These are phyloP conservation scores for Dromiciops gliroides DNA, from an alignment of 2,113 vertebrate species.

Conservation along the genomic window DNA sequence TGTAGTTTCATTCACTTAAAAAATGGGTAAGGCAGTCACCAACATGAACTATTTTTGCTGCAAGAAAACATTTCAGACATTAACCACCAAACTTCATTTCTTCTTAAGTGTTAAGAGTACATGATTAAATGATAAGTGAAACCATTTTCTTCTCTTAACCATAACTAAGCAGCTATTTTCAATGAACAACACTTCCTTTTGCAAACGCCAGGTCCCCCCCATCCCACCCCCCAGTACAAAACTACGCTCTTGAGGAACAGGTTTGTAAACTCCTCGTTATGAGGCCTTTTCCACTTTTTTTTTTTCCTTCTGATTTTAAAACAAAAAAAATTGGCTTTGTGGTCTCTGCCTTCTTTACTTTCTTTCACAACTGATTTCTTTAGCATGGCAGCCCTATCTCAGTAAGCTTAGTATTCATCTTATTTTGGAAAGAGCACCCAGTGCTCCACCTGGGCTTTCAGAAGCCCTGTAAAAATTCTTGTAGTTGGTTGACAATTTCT, in stretches of 20 bases:
- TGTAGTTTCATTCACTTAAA: slow-evolving; percentile 58
- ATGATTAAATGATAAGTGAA: slow-evolving; percentile 66
- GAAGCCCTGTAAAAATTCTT: slow-evolving; percentile 94
- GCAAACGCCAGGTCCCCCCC: slow-evolving; percentile 53
- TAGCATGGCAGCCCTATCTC: slow-evolving; percentile 62
- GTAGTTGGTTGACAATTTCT: slow-evolving; percentile 94
- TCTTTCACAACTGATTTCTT: slow-evolving; percentile 60
- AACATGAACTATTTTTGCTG: slow-evolving; percentile 62
- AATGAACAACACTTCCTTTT: slow-evolving; percentile 54
- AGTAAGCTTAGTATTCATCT: slow-evolving; percentile 22
- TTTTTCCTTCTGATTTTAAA: slow-evolving; percentile 62
- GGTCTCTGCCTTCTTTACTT: slow-evolving; percentile 66
- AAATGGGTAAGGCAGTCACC: slow-evolving; percentile 65
- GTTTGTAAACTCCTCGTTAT: slow-evolving; percentile 67
- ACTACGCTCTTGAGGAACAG: slow-evolving; percentile 77
- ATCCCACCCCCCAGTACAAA: slow-evolving; percentile 68
- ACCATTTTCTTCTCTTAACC: slow-evolving; percentile 64
- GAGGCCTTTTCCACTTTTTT: slow-evolving; percentile 71
- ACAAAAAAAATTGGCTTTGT: slow-evolving; percentile 65
- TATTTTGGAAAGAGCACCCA: slow-evolving; percentile 35
- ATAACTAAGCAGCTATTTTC: slow-evolving; percentile 65
- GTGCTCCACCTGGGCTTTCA: slow-evolving; percentile 73
- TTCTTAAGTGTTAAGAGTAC: slow-evolving; percentile 70
- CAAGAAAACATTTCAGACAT: slow-evolving; percentile 62
- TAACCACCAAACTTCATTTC: slow-evolving; percentile 37